These are phyloP conservation scores for Sylvilagus bachmani DNA, from an alignment of 2,113 vertebrate species.

Conservation along the genomic window DNA sequence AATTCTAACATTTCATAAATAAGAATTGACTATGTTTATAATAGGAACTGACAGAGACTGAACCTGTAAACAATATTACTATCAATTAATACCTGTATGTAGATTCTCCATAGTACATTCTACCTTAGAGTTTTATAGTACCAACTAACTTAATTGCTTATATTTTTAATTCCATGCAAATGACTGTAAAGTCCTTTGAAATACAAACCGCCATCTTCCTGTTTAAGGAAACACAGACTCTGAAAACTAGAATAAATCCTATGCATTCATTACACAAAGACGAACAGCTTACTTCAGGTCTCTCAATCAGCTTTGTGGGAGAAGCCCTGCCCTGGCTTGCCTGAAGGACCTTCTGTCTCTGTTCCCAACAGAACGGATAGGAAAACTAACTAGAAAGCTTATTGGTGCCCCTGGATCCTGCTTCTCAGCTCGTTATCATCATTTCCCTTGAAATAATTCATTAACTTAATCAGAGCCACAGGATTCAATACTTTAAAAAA, in stretches of 20 bases:
- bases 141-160: not conserved
- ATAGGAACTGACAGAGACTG: conserved; percentile 37
- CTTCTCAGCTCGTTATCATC: not conserved
- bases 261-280: conserved; percentile 5
- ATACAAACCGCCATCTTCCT: conserved; percentile 35
- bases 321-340: not conserved
- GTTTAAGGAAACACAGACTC: conserved; percentile 15
- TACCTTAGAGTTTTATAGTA: not conserved
- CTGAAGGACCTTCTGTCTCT: not conserved
- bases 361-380: conserved; percentile 26
- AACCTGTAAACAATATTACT: conserved; percentile 42
- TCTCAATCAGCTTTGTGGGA: conserved; percentile 26
- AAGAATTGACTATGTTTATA: conserved; percentile 44
- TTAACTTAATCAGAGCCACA: conserved; percentile 21
- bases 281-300: conserved; percentile 21
- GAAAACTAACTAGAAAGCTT: not conserved
- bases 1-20: conserved; percentile 29
- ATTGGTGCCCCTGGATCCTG: not conserved
- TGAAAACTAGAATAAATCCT: conserved; percentile 47
- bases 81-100: conserved; percentile 9
- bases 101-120: conserved; percentile 35
- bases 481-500: conserved; percentile 48
- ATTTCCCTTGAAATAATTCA: conserved; percentile 57
- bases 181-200: conserved; percentile 13
- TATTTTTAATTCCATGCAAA: conserved; percentile 51